These are phyloP conservation scores for Meliscaeva auricollis DNA, from an alignment of 2,888 invertebrate species.

Conservation along the genomic window DNA sequence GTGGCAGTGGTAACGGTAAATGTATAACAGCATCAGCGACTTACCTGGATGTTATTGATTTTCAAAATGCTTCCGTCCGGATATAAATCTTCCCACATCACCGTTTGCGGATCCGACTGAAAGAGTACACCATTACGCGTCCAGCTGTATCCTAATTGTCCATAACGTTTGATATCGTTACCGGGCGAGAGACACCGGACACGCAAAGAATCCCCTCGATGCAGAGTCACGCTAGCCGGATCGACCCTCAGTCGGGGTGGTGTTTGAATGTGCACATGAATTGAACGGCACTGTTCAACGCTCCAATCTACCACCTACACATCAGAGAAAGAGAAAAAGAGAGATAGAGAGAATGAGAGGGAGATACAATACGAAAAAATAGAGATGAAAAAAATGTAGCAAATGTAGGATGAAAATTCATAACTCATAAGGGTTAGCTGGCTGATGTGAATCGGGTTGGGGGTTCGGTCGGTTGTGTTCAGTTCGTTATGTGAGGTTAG, in stretches of 20 bases:
- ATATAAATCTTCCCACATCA: slow-evolving; percentile 93
- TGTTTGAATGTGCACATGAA: slow-evolving; percentile 86
- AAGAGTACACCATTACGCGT: slow-evolving; percentile 91
- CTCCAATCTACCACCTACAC: slow-evolving; percentile 88
- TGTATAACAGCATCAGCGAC: slow-evolving; percentile 59
- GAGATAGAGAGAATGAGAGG: not conserved
- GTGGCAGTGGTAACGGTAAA: not conserved
- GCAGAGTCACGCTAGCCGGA: slow-evolving; percentile 88
- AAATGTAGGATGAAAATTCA: slow-evolving; percentile 46
- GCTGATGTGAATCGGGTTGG: not conserved
- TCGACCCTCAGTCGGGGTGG: slow-evolving; percentile 88
- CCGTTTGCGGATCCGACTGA: slow-evolving; percentile 89
- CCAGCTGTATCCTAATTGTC: slow-evolving; percentile 92
- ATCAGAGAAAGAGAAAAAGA: slow-evolving; percentile 15
- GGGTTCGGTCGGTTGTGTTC: not conserved
- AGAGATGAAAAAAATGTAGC: slow-evolving; percentile 11
- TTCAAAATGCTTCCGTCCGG: slow-evolving; percentile 93
- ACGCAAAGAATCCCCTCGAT: slow-evolving; percentile 84
- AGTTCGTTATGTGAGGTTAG: slow-evolving; percentile 13
- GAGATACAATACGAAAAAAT: not conserved
- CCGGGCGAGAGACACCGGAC: slow-evolving; percentile 88
- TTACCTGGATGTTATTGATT: slow-evolving; percentile 90
- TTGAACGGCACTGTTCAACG: slow-evolving; percentile 87
- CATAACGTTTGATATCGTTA: slow-evolving; percentile 85
- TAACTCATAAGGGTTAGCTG: slow-evolving; percentile 35